Percentiles rank a stretch among this genome's conserved stretches.
Evolutionary conservation across 30 jellyfish, hydroid and myxozoan genomes (phyloP).

Genomic region (Pelagia noctiluca): DNA sequence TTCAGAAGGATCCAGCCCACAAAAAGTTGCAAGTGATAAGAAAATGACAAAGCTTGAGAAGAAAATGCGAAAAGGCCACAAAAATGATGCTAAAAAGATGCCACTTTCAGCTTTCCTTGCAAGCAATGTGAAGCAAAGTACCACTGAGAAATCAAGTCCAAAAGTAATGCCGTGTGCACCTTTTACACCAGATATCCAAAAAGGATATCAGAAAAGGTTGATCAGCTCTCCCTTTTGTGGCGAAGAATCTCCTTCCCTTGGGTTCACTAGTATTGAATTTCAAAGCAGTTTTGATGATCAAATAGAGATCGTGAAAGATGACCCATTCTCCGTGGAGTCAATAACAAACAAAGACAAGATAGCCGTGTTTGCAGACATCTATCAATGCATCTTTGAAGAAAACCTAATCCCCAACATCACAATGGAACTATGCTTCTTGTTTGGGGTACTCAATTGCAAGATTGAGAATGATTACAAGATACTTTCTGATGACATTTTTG

Average conservation of each 20-base stretch:
- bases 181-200: constrained; percentile 6
- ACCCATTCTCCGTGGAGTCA: constrained; percentile 4
- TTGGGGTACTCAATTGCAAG: constrained; percentile 57
- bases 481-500: constrained; percentile 52
- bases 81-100: constrained; percentile 22
- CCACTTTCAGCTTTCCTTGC: constrained; percentile 40
- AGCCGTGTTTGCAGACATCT: constrained; percentile 55
- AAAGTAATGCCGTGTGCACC: not conserved
- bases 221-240: constrained; percentile 20
- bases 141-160: not conserved
- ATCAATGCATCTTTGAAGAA: constrained; percentile 54
- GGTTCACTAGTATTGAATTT: not conserved
- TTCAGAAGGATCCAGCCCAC: constrained; percentile 36
- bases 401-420: constrained; percentile 60
- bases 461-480: not conserved
- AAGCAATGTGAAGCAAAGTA: not conserved
- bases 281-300: not conserved
- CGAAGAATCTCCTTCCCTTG: not conserved
- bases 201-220: constrained; percentile 7
- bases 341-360: constrained; percentile 31
- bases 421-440: constrained; percentile 70
- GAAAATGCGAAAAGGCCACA: constrained; percentile 31
- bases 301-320: not conserved
- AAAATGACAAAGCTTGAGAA: constrained; percentile 29
- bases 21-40: constrained; percentile 14